Evolutionary conservation across 2,888 invertebrate species (phyloP), one percentile per base, ranked within the genome.

Genomic region (Lydus trimaculatus): DNA sequence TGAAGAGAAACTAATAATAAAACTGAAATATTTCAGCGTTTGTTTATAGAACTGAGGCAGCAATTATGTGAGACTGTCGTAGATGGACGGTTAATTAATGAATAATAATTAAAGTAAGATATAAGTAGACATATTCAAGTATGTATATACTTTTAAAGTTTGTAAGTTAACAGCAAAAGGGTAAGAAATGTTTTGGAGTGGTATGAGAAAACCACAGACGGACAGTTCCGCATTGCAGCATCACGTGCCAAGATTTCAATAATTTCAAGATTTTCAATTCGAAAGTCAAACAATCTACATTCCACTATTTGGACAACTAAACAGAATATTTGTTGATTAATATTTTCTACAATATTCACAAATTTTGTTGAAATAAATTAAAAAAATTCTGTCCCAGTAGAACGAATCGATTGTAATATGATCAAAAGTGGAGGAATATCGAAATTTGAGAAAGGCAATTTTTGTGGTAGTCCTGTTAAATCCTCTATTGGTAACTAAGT

Each of bases 191-290:
- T n/a, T n/a, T n/a, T n/a, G n/a, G n/a, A n/a, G 48, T 23, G 64
- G 71, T 68, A 48, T 56, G 65, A 64, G 67, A 58, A 69, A 58
- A 69, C 62, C 64, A 64, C 58, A 36, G 70, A 65, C 71, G 65
- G 68, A 69, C 67, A 69, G 66, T 73, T 73, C 75, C 76, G 76
- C 76, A 75, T 70, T 75, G 76, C 76, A 76, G 76, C 76, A 76
- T 76, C 75, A 73, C 73, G 74, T 70, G 74, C 67, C 62, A 62
- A 67, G 70, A 70, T 73, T 71, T 67, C 71, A 71, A 70, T 75
- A 65, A 70, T 73, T 65, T 64, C 64, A 48, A 67, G 65, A 69
- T 71, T 68, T 62, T 68, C 58, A 31, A 15, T 52, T 48, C 20
- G 15, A 61, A 8, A 31, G 1, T 31, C 31, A 31, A 4, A 13